A percentile compares a stretch with the other conserved stretches of the same genome.
Evolutionary conservation across 2,888 invertebrate species (phyloP).

Genomic region (Nephrotoma flavescens): DNA sequence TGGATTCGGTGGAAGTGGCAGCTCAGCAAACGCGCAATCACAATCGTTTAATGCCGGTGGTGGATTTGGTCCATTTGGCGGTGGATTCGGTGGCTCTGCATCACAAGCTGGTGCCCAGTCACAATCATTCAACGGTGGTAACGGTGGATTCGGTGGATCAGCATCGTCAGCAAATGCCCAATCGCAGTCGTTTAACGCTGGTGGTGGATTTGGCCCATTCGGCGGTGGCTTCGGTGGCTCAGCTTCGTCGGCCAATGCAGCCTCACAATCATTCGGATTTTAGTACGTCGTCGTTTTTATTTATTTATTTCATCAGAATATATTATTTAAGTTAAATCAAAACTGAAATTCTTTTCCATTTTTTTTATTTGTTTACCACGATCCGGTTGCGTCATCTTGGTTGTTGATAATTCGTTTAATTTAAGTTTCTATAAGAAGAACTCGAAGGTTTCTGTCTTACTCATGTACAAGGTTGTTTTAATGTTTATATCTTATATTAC

Average conservation of each 20-base stretch:
- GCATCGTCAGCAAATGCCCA: neutral
- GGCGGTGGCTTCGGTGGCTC: neutral
- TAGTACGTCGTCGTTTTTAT: neutral
- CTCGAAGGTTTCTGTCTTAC: neutral
- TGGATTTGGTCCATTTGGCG: neutral
- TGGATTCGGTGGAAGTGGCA: neutral
- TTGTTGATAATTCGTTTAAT: neutral
- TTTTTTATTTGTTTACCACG: neutral
- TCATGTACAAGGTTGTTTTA: neutral
- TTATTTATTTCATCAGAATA: neutral
- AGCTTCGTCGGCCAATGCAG: neutral
- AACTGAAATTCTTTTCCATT: neutral
- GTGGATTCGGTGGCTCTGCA: slow-evolving; percentile 1
- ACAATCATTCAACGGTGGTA: neutral
- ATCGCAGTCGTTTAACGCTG: neutral
- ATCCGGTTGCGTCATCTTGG: neutral
- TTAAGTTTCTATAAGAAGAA: neutral
- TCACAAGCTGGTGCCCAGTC: neutral
- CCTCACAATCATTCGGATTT: neutral
- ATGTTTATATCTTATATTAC: neutral
- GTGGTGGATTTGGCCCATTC: neutral
- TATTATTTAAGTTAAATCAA: neutral
- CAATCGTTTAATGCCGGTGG: neutral
- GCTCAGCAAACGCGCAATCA: neutral
- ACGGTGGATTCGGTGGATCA: neutral